These are phyloP conservation scores for Cerastis leucographa DNA, from an alignment of 2,888 invertebrate species.

Conservation along the genomic window DNA sequence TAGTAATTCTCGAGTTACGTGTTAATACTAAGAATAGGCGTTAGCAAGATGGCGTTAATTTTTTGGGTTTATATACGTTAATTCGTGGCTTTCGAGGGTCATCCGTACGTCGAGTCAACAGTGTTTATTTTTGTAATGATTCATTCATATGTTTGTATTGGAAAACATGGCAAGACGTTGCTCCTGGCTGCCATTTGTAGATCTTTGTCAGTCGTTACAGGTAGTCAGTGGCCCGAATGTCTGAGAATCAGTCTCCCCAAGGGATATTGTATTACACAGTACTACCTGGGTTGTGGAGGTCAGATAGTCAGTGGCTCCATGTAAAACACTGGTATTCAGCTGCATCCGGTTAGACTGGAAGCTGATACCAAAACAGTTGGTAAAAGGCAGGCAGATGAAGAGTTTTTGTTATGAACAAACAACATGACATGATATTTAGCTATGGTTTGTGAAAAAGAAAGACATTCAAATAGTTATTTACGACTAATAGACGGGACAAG, in stretches of 20 bases:
- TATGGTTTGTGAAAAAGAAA: too few relatives aligned
- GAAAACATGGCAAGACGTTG: not conserved
- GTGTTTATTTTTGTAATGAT: not conserved
- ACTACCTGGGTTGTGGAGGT: too few relatives aligned
- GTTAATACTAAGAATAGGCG: not conserved
- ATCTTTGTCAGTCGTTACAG: not conserved
- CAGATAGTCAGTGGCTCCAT: too few relatives aligned
- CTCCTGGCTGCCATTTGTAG: not conserved
- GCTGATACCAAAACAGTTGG: not conserved
- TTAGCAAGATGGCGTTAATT: conserved; percentile 9
- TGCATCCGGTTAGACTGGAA: not conserved
- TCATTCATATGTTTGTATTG: not conserved
- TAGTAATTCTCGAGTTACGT: not conserved
- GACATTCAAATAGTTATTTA: too few relatives aligned
- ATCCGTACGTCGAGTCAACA: not conserved
- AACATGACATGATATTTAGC: too few relatives aligned
- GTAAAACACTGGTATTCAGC: too few relatives aligned
- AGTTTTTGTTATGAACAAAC: too few relatives aligned
- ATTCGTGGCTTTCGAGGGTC: not conserved
- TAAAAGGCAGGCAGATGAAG: too few relatives aligned
- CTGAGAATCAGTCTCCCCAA: not conserved
- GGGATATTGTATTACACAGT: too few relatives aligned
- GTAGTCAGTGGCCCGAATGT: too few relatives aligned
- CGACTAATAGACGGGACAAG: too few relatives aligned
- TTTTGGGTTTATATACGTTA: not conserved